phyloP scores from a whole-genome alignment of 2,113 vertebrate species.

The Zosterops borbonicus region DNA sequence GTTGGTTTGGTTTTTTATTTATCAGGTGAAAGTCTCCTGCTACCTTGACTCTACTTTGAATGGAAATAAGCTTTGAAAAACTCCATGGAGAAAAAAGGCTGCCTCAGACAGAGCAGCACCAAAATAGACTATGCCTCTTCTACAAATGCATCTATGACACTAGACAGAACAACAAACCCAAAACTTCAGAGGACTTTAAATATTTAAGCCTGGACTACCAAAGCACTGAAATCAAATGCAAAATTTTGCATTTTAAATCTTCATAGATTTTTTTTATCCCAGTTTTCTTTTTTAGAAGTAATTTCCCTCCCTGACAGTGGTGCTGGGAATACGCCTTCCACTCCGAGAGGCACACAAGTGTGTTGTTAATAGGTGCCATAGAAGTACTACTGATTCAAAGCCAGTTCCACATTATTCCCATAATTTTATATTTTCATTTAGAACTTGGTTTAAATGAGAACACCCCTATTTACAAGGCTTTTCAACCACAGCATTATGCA shows the following conservation, averaged over 20 bases:
- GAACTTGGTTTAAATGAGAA: not conserved
- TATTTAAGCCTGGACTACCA: not conserved
- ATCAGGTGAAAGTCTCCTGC: not conserved
- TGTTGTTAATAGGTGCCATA: not conserved
- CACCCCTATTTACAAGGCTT: not conserved
- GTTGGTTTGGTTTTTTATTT: not conserved
- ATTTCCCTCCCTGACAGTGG: not conserved
- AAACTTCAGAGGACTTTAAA: not conserved
- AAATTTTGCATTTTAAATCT: not conserved
- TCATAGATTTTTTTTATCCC: not conserved
- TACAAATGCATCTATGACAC: not conserved
- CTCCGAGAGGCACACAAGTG: not conserved
- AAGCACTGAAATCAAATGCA: not conserved
- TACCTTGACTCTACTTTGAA: not conserved
- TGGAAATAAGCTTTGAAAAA: not conserved
- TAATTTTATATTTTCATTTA: conserved; percentile 1
- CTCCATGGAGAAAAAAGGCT: not conserved
- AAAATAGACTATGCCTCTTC: not conserved
- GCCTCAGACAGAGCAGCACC: not conserved
- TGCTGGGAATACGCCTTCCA: not conserved
- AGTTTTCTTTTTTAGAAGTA: not conserved
- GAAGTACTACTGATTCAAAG: not conserved
- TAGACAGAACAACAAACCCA: not conserved
- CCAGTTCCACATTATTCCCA: not conserved
- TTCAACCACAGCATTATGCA: not conserved